These are phyloP conservation scores for Phalacrocorax carbo DNA, from an alignment of 2,113 vertebrate genomes.

Conservation along the genomic window DNA sequence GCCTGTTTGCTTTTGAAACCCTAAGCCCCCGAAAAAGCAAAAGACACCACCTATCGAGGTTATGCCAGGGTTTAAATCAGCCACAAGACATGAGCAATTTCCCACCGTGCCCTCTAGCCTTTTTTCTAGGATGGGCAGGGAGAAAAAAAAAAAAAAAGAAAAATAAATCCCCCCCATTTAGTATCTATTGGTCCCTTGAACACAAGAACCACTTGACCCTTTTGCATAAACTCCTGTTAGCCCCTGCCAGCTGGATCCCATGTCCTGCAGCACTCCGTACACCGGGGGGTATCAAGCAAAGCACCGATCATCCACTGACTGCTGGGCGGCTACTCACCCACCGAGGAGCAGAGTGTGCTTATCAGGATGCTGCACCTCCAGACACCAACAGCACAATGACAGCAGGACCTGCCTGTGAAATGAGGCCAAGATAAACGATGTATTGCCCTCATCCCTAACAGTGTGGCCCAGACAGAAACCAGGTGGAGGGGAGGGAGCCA, in stretches of 20 bases:
- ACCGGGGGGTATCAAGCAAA: neutral
- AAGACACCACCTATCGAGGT: neutral
- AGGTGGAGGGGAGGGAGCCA: constrained; percentile 66
- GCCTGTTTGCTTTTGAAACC: neutral
- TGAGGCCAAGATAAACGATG: constrained; percentile 71
- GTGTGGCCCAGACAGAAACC: constrained; percentile 74
- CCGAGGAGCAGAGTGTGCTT: constrained; percentile 38
- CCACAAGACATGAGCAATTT: neutral
- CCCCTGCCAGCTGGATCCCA: constrained; percentile 22
- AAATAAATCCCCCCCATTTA: neutral
- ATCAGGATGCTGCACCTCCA: constrained; percentile 58
- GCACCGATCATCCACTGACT: neutral
- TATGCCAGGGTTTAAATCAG: neutral
- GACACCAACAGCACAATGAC: constrained; percentile 49
- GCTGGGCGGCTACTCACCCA: neutral
- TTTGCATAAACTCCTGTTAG: constrained; percentile 1
- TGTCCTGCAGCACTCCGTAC: neutral
- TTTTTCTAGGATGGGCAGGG: neutral
- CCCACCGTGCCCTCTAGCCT: neutral
- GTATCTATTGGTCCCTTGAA: constrained; percentile 5
- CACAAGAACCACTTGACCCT: constrained; percentile 62
- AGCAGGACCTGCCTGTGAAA: constrained; percentile 69
- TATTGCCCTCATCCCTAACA: constrained; percentile 59
- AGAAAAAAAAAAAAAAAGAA: too few relatives aligned
- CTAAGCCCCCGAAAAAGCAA: neutral